Base-by-base conservation (phyloP, 2,113 vertebrate species). In the Seriola rivoliana region DNA sequence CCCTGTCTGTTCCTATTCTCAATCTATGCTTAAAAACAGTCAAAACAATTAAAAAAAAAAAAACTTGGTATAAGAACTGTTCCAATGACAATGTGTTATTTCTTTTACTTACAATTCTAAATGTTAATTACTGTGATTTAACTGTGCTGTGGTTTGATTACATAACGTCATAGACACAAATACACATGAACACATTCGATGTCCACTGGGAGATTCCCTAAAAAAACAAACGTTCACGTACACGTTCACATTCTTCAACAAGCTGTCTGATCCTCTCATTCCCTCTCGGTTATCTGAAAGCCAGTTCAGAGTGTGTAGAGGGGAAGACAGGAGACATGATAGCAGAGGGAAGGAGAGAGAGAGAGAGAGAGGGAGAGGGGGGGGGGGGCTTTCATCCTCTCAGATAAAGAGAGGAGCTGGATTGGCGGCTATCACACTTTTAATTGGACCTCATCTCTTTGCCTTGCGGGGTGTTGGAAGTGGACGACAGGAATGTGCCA, bases 371-470 rank as follows among this genome's bases (percentile, higher is more conserved):
- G 40, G 9, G 40, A 42, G 46, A 36, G 62, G 70, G 42, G 59
- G 40, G 64, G 10, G 57, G 4, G 48, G 57, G 42, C 72, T 88
- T 85, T 91, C 83, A 83, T 93, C 80, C 79, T 83, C 69, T 81
- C 67, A 44, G 82, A 92, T 91, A 71, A 83, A 85, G 62, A 78
- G 74, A 86, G 29, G 52, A 71, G 64, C 60, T 78, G 70, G 78
- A 89, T 85, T 88, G 84, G 88, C 76, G n/a, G 62, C 82, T 85
- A 88, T 92, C 87, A 71, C 84, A 46, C 86, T 88, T 78, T 78
- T 93, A 93, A 91, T 89, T 93, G 87, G 85, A 65, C 78, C 63
- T 81, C 85, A 77, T 91, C 85, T 85, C 78, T 81, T 38, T 83
- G 87, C 85, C 88, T 75, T 4, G 36, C 16, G 78, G 91, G 80